Evolutionary conservation across 2,888 invertebrate genomes (phyloP), one percentile per base, ranked within the genome.

Genomic region (Molanna angustata): DNA sequence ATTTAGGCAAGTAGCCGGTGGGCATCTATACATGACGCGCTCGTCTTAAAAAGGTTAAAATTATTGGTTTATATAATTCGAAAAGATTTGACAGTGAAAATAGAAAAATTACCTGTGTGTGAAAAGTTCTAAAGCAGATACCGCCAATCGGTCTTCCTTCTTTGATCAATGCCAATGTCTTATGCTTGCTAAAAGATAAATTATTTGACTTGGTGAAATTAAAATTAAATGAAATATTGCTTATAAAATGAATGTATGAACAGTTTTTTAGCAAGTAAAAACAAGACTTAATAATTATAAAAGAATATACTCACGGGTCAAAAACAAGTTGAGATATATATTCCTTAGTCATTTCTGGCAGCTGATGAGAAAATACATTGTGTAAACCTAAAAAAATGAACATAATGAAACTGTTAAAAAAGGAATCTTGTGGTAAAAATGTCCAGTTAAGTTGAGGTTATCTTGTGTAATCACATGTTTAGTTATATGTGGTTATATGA

Each of bases 301-400:
- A n/a, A n/a, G n/a, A n/a, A n/a, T n/a, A n/a, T n/a, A 81, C 86
- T 83, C 70, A 89, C 88, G 89, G 86, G 70, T 98, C 97, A 69
- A 97, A 97, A 1, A 97, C 88, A 43, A 97, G 74, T 62, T 97
- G 87, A 1, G 94, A 94, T 62, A 98, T 96, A 67, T 98, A 98
- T 69, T 96, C 95, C 61, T 93, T 90, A 0, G 97, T 97, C 97
- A 99, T 99, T 67, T 92, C 84, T 0, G 98, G 96, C 54, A 99
- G 73, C 66, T 98, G 98, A 65, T 93, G 90, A 0, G 94, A 91
- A 69, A 98, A 96, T 0, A 98, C 92, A 68, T 94, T 94, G 69
- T 95, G 94, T 6, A 97, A 78, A 17, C 93, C 82, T 76, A 65
- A 3, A 64, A 63, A 35, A 40, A 51, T 54, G 3, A 47, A n/a